Base-by-base conservation (phyloP, 2,888 invertebrate species). In the Pomacea canaliculata region DNA sequence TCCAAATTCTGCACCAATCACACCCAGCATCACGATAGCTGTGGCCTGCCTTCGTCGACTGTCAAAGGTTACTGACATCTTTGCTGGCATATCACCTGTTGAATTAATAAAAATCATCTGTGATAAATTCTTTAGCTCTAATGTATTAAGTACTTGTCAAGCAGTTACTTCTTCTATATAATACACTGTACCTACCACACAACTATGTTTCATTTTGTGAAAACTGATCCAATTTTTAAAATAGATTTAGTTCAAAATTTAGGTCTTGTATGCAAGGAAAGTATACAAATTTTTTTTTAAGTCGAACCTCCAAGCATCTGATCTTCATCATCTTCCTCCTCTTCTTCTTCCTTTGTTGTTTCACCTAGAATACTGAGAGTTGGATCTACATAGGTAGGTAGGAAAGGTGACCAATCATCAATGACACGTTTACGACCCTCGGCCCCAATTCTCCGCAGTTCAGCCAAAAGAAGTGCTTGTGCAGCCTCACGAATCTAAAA, bases 1-100 rank as follows among this genome's bases (percentile, higher is more conserved):
- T 0, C 99, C 99, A 89, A 99, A 99, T 91, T 99, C 98, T 0
- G 99, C 97, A 0, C 99, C 99, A 74, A 99, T 97, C 0, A 99
- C 99, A 0, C 98, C 99, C 65, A 99, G 91, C 73, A 99, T 92
- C 8, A 99, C 97, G 0, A 99, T 97, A 0, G 99, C 97, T 0
- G 99, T 98, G 0, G 98, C 97, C 91, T 99, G 98, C 87, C 98
- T 97, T 10, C 98, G 93, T 3, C 90, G 84, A 77, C 86, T 88
- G 79, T 89, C 90, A 85, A 88, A 88, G 48, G 87, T 85, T 46
- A 84, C 81, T n/a, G 86, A 87, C 48, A 82, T 76, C 78, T 84
- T 86, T 77, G 85, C 63, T 70, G 86, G 85, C 13, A 84, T 81
- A 68, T 87, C 87, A 73, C 83, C 85, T 87, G 73, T 59, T 75